Conservation (phyloP, 2,888 invertebrate species). For the Hemaris fuciformis region DNA sequence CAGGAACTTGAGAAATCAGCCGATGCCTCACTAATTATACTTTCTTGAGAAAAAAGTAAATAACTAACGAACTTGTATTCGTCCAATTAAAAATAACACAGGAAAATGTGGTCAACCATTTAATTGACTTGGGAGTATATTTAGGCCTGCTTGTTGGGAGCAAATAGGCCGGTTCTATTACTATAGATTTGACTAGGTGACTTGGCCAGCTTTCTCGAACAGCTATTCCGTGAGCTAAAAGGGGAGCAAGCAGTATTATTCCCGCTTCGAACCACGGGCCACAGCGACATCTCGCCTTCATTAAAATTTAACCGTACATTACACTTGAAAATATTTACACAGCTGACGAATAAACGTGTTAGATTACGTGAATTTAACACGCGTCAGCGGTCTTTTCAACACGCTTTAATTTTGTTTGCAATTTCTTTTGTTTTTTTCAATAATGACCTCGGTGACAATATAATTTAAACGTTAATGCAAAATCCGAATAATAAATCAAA, state of each 20-base stretch:
- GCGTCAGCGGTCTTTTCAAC: no score
- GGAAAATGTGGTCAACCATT: background rate
- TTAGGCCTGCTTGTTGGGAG: background rate
- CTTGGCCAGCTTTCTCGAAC: conserved; percentile 29
- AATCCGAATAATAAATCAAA: no score
- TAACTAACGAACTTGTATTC: background rate
- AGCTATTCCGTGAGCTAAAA: conserved; percentile 21
- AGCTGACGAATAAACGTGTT: background rate
- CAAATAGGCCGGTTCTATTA: background rate
- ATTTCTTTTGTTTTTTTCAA: background rate
- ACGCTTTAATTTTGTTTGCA: background rate
- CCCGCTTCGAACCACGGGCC: background rate
- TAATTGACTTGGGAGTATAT: background rate
- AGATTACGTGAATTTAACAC: background rate
- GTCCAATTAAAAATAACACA: conserved; percentile 5
- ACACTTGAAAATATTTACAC: background rate
- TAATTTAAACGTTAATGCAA: background rate
- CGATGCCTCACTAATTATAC: conserved; percentile 31
- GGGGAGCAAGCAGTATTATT: conserved; percentile 22
- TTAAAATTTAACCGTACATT: background rate
- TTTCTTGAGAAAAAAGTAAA: conserved; percentile 1
- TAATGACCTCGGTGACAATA: background rate
- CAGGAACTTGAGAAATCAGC: conserved; percentile 65
- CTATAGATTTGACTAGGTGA: conserved; percentile 2
- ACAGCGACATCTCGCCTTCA: background rate